Conservation (phyloP, 2,888 invertebrate genomes). For the Troides aeacus region DNA sequence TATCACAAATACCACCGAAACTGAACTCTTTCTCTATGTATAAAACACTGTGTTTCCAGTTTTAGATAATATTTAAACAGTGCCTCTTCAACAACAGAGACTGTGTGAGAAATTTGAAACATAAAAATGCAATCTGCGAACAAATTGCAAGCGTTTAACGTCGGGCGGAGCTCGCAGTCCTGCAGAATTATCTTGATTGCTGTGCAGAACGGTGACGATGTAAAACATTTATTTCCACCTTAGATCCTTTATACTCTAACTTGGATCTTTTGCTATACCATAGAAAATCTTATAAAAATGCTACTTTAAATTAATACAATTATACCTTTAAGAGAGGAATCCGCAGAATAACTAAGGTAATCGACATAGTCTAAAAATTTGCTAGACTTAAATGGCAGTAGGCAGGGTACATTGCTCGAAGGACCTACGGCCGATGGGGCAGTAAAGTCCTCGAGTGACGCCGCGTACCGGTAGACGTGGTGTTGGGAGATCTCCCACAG, state of each 20-base stretch:
- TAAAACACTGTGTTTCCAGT: background rate
- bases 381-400: too few species aligned
- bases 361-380: too few species aligned
- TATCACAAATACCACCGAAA: background rate
- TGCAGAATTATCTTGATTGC: conserved; percentile 22
- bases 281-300: background rate
- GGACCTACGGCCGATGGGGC: too few species aligned
- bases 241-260: background rate
- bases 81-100: background rate
- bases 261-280: background rate
- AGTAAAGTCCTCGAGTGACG: too few species aligned
- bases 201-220: conserved; percentile 14
- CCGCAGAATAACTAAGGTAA: too few species aligned
- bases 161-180: conserved; percentile 13
- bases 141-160: conserved; percentile 19
- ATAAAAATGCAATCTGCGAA: conserved; percentile 23
- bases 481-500: too few species aligned
- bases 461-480: too few species aligned
- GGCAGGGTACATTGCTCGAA: too few species aligned
- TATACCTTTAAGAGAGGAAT: too few species aligned
- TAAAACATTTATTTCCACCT: conserved; percentile 13
- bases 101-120: conserved; percentile 15
- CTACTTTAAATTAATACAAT: too few species aligned
- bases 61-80: background rate
- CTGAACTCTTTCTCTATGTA: background rate